phyloP scores from a whole-genome alignment of 1,140 invertebrate genomes.

The Drosophila ananassae region DNA sequence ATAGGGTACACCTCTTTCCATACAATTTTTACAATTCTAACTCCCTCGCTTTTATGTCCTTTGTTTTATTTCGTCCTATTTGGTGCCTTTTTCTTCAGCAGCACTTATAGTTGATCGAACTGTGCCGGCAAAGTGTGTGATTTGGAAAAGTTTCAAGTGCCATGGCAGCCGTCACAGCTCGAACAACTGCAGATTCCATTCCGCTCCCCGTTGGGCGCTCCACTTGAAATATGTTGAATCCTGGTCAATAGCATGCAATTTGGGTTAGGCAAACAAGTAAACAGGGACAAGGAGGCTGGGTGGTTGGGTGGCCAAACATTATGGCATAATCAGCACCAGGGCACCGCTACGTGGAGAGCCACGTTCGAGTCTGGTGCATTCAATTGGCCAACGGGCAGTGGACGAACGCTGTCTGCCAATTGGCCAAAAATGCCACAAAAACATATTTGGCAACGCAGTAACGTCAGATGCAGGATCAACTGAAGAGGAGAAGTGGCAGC shows the following conservation, averaged over 20 bases:
- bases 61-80: conserved; percentile 49
- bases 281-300: conserved; percentile 14
- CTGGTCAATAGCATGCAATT: conserved; percentile 76
- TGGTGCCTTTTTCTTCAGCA: conserved; percentile 23
- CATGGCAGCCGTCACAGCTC: conserved; percentile 36
- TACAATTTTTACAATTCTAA: background rate
- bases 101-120: conserved; percentile 67
- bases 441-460: conserved; percentile 70
- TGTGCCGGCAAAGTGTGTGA: conserved; percentile 55
- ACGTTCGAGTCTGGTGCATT: conserved; percentile 60
- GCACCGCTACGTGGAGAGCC: conserved; percentile 3
- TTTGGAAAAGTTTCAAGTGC: conserved; percentile 69
- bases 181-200: conserved; percentile 6
- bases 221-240: conserved; percentile 70
- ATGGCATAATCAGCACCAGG: conserved; percentile 71
- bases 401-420: conserved; percentile 54
- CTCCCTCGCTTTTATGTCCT: conserved; percentile 4
- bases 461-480: conserved; percentile 19
- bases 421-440: conserved; percentile 80
- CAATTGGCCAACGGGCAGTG: conserved; percentile 58
- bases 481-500: background rate
- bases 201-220: conserved; percentile 8
- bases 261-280: conserved; percentile 75
- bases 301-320: conserved; percentile 59
- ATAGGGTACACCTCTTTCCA: background rate